Base-by-base conservation (phyloP, 2,113 vertebrate genomes). In the Phocoena sinus region DNA sequence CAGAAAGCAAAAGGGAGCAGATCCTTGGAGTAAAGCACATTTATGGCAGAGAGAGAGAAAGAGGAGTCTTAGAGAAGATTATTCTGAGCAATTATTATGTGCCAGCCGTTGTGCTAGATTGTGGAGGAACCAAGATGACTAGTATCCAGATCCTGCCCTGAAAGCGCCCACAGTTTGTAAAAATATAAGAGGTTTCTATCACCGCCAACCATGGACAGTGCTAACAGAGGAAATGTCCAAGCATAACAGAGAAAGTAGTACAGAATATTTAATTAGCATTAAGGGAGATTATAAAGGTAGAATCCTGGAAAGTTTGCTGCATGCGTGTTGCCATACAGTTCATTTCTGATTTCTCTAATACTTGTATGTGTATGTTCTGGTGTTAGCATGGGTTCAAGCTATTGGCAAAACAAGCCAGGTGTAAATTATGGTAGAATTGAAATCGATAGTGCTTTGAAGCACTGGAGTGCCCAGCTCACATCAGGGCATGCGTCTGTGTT, bases 361-460 rank as follows among this genome's bases (percentile, higher is more conserved):
- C 85, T 93, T 83, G 89, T 76, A 0, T 89, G 97, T 93, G 96
- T 96, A 44, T 97, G 97, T 98, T 98, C 95, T 97, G 97, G 94
- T 98, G 97, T 98, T 98, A 98, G 98, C 98, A 97, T 98, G 98
- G 95, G 98, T 98, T 98, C 98, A 97, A 97, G 95, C 98, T 99
- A 98, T 98, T 99, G 99, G 98, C 98, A 99, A 99, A 99, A 99
- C 98, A 99, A 98, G 98, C 98, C 98, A 98, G 98, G 98, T 98
- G 98, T 98, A 99, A 99, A 99, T 99, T 99, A 99, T 0, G 96
- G 98, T 98, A 98, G 97, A 98, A 98, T 97, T 98, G 97, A 98
- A 98, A 98, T 98, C 98, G 98, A 98, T 98, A 98, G 98, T 68
- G 96, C 98, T 98, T 97, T 97, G 98, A 98, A 98, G 98, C 88